Percentiles rank a stretch among this genome's conserved stretches.
Conservation (phyloP, 2,888 invertebrate species). For the Xanthostigma xanthostigma region DNA sequence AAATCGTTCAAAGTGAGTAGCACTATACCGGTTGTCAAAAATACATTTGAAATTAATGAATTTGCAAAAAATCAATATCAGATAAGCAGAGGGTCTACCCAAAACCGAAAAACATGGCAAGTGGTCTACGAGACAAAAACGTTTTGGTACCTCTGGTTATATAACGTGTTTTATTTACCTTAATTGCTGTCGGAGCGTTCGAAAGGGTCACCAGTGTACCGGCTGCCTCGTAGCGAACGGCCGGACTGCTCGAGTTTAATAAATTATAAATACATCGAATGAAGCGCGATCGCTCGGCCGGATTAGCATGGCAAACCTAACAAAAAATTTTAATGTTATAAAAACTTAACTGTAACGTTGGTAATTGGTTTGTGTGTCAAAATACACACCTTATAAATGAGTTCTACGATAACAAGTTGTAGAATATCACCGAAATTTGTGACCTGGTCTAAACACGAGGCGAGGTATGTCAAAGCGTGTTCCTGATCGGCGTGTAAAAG, state of each 20-base stretch:
- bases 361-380: neutral
- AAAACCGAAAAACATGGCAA: too few relatives aligned
- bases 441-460: slow-evolving; percentile 88
- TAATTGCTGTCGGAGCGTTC: slow-evolving; percentile 94
- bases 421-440: slow-evolving; percentile 91
- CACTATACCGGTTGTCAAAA: too few relatives aligned
- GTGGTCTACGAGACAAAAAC: too few relatives aligned
- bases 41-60: too few relatives aligned
- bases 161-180: slow-evolving; percentile 38
- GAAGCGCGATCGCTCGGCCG: slow-evolving; percentile 87
- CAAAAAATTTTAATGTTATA: slow-evolving; percentile 5
- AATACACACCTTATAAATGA: slow-evolving; percentile 80
- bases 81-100: too few relatives aligned
- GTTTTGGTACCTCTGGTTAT: too few relatives aligned
- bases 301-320: slow-evolving; percentile 91
- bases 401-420: slow-evolving; percentile 94
- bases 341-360: neutral
- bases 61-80: too few relatives aligned
- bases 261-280: slow-evolving; percentile 97
- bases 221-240: slow-evolving; percentile 97
- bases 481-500: slow-evolving; percentile 94
- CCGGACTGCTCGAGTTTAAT: slow-evolving; percentile 86
- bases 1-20: too few relatives aligned
- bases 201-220: slow-evolving; percentile 95
- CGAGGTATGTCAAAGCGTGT: slow-evolving; percentile 80